Evolutionary conservation across 2,113 vertebrate species (phyloP), one percentile per base, ranked within the genome.

Genomic region (Phylloscopus whistleri): DNA sequence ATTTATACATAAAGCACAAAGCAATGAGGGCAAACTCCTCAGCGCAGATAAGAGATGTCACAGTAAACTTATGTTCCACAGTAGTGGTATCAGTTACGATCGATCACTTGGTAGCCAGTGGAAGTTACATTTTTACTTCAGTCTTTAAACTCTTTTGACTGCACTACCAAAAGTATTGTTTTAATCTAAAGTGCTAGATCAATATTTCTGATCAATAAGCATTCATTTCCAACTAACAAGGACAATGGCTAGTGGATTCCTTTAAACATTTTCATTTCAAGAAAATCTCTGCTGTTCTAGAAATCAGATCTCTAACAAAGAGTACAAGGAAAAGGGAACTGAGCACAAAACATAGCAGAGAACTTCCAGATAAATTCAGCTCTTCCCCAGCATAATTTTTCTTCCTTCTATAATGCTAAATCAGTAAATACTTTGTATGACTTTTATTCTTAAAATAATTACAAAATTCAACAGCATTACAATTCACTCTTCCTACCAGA

Each of bases 41-140:
- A 96, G 98, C 97, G 97, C 95, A 97, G 98, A 98, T 98, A 99
- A 98, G 98, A 98, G 97, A 98, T 98, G 98, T 98, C 97, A 96
- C 86, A 87, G 94, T 93, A 97, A 97, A 98, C 98, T 98, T 98
- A 98, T 98, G 97, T 98, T 98, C 95, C 90, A 91, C 96, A 94
- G 98, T 96, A 95, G 90, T 70, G 95, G 96, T 98, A 98, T 98
- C 97, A 97, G 97, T 97, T 97, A 95, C 97, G 93, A 98, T 99
- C 98, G 98, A 98, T 98, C 97, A 98, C 96, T 97, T 96, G 95
- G 97, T 97, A 98, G 98, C 97, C 96, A 94, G 95, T 95, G 85
- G 87, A 97, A 98, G 97, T 98, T 97, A 97, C 96, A 98, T 95
- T 98, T 98, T 98, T 97, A 98, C 97, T 97, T 97, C 92, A 96